Evolutionary conservation across 2,113 vertebrate species (phyloP).

Genomic region (Leptodactylus fuscus): DNA sequence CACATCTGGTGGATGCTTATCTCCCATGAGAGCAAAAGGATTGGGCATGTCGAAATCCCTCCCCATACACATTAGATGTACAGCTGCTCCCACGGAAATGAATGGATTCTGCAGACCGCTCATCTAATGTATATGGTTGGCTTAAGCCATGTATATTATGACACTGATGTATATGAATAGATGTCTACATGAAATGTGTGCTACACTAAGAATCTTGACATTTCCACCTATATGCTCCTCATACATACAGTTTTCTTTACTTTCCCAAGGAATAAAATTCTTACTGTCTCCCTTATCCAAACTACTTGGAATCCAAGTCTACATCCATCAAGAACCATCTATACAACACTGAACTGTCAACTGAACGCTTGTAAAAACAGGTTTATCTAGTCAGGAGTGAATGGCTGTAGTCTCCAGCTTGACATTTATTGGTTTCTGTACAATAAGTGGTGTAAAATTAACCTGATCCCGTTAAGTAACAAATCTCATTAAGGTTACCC

Average conservation of each 20-base stretch:
- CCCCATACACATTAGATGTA: too few relatives aligned
- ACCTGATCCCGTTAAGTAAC: not conserved
- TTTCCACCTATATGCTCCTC: not conserved
- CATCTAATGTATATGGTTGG: too few relatives aligned
- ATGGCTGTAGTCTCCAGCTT: not conserved
- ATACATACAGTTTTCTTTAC: not conserved
- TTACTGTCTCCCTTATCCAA: not conserved
- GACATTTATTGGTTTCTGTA: slow-evolving; percentile 27
- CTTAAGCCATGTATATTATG: too few relatives aligned
- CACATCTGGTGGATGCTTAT: too few relatives aligned
- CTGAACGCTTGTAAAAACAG: slow-evolving; percentile 25
- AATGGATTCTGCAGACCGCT: too few relatives aligned
- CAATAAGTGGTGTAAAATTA: not conserved
- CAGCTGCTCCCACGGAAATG: too few relatives aligned
- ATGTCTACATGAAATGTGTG: too few relatives aligned
- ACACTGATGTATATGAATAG: too few relatives aligned
- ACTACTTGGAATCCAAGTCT: not conserved
- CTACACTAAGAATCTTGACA: not conserved
- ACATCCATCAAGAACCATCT: not conserved
- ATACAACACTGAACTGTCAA: not conserved
- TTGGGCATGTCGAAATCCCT: too few relatives aligned
- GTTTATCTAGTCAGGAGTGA: not conserved
- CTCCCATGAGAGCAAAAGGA: too few relatives aligned
- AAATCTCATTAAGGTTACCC: not conserved
- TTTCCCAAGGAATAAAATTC: not conserved